Conservation (phyloP, 2,888 invertebrate species). For the Macrosiphum euphorbiae region DNA sequence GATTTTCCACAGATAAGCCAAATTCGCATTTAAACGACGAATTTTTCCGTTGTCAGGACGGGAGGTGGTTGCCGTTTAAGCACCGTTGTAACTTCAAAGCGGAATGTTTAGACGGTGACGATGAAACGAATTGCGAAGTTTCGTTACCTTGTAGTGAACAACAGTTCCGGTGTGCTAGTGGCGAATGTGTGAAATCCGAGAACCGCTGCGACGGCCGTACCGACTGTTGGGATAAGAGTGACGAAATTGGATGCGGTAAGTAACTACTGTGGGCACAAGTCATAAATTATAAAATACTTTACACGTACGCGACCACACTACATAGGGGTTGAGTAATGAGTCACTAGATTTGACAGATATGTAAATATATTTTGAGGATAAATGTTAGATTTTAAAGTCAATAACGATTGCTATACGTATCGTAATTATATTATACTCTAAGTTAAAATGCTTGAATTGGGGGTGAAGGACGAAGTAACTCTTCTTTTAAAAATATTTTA, state of each 20-base stretch:
- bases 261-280: conserved; percentile 13
- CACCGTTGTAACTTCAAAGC: conserved; percentile 70
- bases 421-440: too few species aligned
- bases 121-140: conserved; percentile 69
- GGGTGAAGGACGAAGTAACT: too few species aligned
- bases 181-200: conserved; percentile 67
- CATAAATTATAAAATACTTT: not conserved
- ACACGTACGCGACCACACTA: not conserved
- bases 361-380: not conserved
- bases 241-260: conserved; percentile 71
- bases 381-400: not conserved
- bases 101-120: conserved; percentile 71
- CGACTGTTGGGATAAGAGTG: conserved; percentile 72
- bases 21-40: not conserved
- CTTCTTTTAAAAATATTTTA: too few species aligned
- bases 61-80: conserved; percentile 68
- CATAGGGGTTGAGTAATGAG: not conserved
- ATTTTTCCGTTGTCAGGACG: conserved; percentile 68
- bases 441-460: too few species aligned
- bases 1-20: not conserved
- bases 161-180: conserved; percentile 67
- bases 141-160: conserved; percentile 58
- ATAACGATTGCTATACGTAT: not conserved
- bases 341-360: not conserved
- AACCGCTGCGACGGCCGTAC: conserved; percentile 70